Percentiles rank a stretch among this genome's conserved stretches.
Conservation (phyloP, 2,113 vertebrate species). For the Alces alces region DNA sequence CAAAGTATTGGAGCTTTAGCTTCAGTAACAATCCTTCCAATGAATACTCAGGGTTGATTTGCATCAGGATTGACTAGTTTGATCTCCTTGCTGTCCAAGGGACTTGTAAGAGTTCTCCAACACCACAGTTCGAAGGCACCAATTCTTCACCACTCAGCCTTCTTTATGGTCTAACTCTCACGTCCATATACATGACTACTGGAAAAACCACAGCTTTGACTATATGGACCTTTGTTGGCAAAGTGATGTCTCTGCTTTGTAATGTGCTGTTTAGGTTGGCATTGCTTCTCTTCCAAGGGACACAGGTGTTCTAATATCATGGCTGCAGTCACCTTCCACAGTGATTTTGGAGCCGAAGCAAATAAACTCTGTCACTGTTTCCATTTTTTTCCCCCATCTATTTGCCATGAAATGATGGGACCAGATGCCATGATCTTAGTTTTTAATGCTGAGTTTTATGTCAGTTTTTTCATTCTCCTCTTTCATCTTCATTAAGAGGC, state of each 20-base stretch:
- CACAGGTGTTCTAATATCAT: background rate
- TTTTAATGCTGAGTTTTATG: background rate
- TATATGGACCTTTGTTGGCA: background rate
- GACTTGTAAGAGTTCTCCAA: background rate
- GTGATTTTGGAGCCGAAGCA: background rate
- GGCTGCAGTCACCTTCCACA: background rate
- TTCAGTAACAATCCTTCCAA: background rate
- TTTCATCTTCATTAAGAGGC: background rate
- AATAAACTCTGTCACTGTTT: background rate
- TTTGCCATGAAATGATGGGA: background rate
- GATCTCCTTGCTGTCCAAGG: background rate
- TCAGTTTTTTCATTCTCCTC: background rate
- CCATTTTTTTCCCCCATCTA: background rate
- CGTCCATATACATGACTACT: background rate
- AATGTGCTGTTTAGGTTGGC: background rate
- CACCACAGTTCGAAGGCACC: background rate
- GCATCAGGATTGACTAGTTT: background rate
- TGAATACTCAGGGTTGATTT: background rate
- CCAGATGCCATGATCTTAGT: background rate
- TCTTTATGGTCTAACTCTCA: background rate
- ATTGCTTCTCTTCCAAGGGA: background rate
- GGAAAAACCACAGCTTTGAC: background rate
- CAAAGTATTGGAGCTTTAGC: background rate
- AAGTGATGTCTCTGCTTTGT: background rate
- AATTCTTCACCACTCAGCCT: background rate